A percentile compares a stretch with the other conserved stretches of the same genome.
Evolutionary conservation across 2,888 invertebrate genomes (phyloP).

Genomic region (Euplagia quadripunctaria): DNA sequence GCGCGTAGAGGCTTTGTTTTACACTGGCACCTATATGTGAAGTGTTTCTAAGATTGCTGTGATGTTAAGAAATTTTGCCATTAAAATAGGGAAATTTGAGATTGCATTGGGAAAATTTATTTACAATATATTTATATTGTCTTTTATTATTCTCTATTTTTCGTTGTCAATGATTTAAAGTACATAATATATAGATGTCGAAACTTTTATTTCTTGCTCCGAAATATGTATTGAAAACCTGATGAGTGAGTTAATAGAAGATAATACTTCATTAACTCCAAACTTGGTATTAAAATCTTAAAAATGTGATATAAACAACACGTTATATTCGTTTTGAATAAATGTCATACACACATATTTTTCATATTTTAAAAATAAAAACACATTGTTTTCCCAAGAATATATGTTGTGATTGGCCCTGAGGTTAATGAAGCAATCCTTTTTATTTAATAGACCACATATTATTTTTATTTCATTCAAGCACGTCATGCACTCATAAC

Average conservation of each 20-base stretch:
- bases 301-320: background rate
- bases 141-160: no score
- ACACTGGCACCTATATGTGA: no score
- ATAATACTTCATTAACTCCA: background rate
- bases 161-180: no score
- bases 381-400: conserved; percentile 1
- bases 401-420: conserved; percentile 5
- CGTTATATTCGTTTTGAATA: background rate
- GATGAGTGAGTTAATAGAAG: no score
- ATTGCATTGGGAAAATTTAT: no score
- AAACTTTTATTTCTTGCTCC: background rate
- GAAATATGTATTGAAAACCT: background rate
- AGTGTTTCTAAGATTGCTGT: no score
- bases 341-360: background rate
- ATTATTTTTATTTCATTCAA: conserved; percentile 11
- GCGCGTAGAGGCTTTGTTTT: no score
- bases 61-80: no score
- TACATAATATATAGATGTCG: no score
- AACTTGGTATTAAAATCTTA: background rate
- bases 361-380: background rate
- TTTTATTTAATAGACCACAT: conserved; percentile 10
- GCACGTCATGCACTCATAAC: conserved; percentile 1
- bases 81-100: no score
- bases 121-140: no score
- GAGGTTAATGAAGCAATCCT: conserved; percentile 19